Evolutionary conservation across 1,140 invertebrate species (phyloP).

Genomic region (Drosophila simulans): DNA sequence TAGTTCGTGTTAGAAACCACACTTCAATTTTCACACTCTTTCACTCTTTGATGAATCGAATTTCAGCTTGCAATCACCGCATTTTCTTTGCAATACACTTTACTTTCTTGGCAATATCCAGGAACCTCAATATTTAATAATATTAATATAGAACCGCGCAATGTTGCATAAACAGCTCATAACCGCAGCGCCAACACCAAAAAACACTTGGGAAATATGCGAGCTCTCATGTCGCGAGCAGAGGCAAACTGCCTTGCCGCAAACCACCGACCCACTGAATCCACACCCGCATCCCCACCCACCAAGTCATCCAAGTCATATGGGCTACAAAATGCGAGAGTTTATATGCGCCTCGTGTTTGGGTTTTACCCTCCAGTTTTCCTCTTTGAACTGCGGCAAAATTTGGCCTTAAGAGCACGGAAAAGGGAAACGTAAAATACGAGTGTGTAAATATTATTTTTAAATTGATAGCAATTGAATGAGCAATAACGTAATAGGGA

Average conservation of each 20-base stretch:
- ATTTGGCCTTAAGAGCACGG: constrained; percentile 33
- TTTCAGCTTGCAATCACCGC: neutral
- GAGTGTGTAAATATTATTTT: constrained; percentile 77
- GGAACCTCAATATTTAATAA: constrained; percentile 12
- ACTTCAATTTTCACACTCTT: no score
- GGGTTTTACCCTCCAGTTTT: constrained; percentile 25
- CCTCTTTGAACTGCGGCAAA: constrained; percentile 22
- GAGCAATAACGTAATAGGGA: constrained; percentile 70
- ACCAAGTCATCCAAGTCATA: constrained; percentile 22
- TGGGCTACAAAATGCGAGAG: constrained; percentile 54
- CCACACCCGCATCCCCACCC: neutral
- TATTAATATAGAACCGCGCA: constrained; percentile 38
- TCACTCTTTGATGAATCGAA: no score
- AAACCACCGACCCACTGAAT: constrained; percentile 5
- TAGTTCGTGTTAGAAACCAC: no score
- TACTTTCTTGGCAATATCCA: neutral
- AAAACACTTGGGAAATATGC: constrained; percentile 52
- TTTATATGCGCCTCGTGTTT: constrained; percentile 68
- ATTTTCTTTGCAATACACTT: neutral
- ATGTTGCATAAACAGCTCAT: constrained; percentile 59
- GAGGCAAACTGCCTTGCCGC: constrained; percentile 22
- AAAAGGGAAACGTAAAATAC: constrained; percentile 39
- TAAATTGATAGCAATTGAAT: constrained; percentile 76
- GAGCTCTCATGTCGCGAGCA: constrained; percentile 43
- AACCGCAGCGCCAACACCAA: constrained; percentile 46